Conservation (phyloP, 30 jellyfish, hydroid and myxozoan genomes). For the Aurelia coerulea region DNA sequence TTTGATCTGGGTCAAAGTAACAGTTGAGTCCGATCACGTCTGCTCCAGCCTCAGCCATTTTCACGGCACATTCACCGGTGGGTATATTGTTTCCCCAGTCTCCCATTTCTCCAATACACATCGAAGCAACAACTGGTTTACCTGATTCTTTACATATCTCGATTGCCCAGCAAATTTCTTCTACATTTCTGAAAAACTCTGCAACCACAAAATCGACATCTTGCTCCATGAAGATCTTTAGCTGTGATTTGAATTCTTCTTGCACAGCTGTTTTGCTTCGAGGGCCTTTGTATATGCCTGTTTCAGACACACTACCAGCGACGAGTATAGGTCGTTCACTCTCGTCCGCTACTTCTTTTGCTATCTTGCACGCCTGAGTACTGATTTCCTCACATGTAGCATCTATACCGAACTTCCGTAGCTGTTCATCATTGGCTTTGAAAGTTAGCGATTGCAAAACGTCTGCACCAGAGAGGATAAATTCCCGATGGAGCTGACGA, state of each 20-base stretch:
- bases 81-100: constrained; percentile 27
- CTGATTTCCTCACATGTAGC: constrained; percentile 58
- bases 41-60: constrained; percentile 85
- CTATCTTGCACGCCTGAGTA: constrained; percentile 65
- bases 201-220: constrained; percentile 76
- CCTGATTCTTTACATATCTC: constrained; percentile 54
- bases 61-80: constrained; percentile 71
- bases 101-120: constrained; percentile 78
- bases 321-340: constrained; percentile 27
- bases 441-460: constrained; percentile 60
- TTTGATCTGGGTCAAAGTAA: constrained; percentile 65
- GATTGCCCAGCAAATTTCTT: constrained; percentile 78
- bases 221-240: constrained; percentile 19
- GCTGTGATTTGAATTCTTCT: constrained; percentile 27
- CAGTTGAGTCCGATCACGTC: constrained; percentile 82
- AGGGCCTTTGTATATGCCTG: constrained; percentile 25
- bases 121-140: constrained; percentile 66
- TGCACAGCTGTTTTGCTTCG: constrained; percentile 38
- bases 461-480: constrained; percentile 60
- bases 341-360: constrained; percentile 72
- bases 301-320: constrained; percentile 67
- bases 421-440: constrained; percentile 10
- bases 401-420: not conserved
- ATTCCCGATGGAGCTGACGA: constrained; percentile 66
- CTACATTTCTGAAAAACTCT: constrained; percentile 67